Base-by-base conservation (phyloP, 2,113 vertebrate genomes). In the Tyrannus savana region DNA sequence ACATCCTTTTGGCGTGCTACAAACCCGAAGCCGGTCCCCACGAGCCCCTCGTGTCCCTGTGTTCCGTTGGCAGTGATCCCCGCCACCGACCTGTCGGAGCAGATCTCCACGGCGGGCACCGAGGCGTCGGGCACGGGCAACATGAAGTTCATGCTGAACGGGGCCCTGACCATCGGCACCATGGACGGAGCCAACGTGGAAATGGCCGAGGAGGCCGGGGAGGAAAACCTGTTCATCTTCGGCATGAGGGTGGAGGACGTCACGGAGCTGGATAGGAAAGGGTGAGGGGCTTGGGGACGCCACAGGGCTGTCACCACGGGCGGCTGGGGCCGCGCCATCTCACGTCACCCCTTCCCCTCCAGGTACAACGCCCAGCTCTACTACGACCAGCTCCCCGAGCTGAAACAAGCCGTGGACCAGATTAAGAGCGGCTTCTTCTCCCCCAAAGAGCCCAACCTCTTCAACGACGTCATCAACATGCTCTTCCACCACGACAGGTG, bases 131-230 rank as follows among this genome's bases (percentile, higher is more conserved):
- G 99, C 8, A 99, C 99, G 0, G 99, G 99, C 14, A 99, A 99
- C 96, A 99, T 99, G 99, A 99, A 99, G 92, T 99, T 99, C 98
- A 99, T 99, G 99, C 97, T 99, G 94, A 99, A 99, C 2, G 99
- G 99, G 3, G 99, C 99, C 2, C 98, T 99, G 95, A 99, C 99
- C 96, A 99, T 99, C 3, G 99, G 99, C 94, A 99, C 99, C 82
- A 99, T 99, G 99, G 99, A 99, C 21, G 99, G 99, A 8, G 99
- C 99, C 97, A 99, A 99, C 0, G 99, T 99, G 89, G 99, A 99
- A 95, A 99, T 99, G 99, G 99, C 99, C 0, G 99, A 99, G 95
- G 99, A 99, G 95, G 99, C 99, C 0, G 99, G 99, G 19, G 98
- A 99, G 90, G 99, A 99, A 76, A 99, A 99, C 97, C 97, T 99